These are phyloP conservation scores for Tetramorium parvispinum DNA, from an alignment of 1,140 invertebrate genomes.

Conservation along the genomic window DNA sequence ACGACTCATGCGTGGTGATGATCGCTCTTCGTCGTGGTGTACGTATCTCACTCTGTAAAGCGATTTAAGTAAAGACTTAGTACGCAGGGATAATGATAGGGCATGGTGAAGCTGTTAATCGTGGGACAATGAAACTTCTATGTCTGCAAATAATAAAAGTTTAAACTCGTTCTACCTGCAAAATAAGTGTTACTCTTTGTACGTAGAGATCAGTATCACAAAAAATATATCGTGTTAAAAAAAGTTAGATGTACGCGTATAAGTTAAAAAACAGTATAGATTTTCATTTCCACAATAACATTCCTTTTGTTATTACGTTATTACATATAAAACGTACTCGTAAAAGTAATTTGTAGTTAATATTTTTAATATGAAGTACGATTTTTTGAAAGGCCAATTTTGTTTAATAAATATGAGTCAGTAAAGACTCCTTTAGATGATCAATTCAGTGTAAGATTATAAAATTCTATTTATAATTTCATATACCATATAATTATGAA, in stretches of 20 bases:
- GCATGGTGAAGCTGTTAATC: slow-evolving; percentile 77
- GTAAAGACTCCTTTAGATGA: neutral
- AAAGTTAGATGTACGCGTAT: neutral
- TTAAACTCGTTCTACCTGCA: slow-evolving; percentile 49
- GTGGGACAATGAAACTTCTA: slow-evolving; percentile 85
- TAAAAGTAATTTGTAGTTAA: neutral
- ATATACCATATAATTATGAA: too few relatives aligned
- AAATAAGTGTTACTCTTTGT: slow-evolving; percentile 52
- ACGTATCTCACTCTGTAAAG: slow-evolving; percentile 81
- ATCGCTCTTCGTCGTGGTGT: slow-evolving; percentile 69
- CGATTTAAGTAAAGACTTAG: slow-evolving; percentile 84
- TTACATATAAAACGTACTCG: neutral
- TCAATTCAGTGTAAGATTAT: neutral
- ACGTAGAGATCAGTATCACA: slow-evolving; percentile 27
- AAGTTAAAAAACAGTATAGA: neutral
- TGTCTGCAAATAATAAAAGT: slow-evolving; percentile 79
- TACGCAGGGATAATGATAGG: slow-evolving; percentile 78
- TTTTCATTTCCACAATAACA: neutral
- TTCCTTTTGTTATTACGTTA: neutral
- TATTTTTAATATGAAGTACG: neutral
- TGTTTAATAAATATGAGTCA: neutral
- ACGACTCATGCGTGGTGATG: slow-evolving; percentile 75
- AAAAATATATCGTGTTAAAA: neutral
- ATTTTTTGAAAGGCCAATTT: neutral
- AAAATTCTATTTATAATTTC: too few relatives aligned